phyloP scores from a whole-genome alignment of 2,113 vertebrate species.

The Notothenia rossii region DNA sequence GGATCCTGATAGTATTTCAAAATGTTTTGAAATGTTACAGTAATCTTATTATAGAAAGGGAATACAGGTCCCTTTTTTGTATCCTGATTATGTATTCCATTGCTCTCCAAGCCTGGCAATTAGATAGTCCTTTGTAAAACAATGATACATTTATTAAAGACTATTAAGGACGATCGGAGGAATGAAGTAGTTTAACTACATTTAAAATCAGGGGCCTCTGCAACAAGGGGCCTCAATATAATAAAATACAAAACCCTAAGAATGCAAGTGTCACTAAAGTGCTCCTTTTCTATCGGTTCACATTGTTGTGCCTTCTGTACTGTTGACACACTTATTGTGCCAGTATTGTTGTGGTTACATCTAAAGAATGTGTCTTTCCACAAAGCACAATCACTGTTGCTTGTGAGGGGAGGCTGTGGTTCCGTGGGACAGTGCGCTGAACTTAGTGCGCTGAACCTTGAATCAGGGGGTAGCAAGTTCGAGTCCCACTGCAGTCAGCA shows the following conservation, averaged over 20 bases:
- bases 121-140: background rate
- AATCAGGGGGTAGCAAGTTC: no score
- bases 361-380: background rate
- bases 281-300: background rate
- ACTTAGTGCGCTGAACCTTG: no score
- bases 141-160: background rate
- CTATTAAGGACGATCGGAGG: background rate
- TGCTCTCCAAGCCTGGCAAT: no score
- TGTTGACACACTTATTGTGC: background rate
- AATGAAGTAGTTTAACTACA: background rate
- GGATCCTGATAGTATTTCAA: no score
- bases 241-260: background rate
- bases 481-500: no score
- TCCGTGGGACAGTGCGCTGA: no score
- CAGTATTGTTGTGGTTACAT: background rate
- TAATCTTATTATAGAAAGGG: no score
- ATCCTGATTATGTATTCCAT: no score
- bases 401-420: no score
- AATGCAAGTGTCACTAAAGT: background rate
- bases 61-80: no score
- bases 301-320: background rate
- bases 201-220: background rate
- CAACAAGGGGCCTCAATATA: background rate
- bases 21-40: no score
- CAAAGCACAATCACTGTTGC: slow-evolving; percentile 21